Conservation (phyloP, 2,888 invertebrate species). For the Apodemia mormo region DNA sequence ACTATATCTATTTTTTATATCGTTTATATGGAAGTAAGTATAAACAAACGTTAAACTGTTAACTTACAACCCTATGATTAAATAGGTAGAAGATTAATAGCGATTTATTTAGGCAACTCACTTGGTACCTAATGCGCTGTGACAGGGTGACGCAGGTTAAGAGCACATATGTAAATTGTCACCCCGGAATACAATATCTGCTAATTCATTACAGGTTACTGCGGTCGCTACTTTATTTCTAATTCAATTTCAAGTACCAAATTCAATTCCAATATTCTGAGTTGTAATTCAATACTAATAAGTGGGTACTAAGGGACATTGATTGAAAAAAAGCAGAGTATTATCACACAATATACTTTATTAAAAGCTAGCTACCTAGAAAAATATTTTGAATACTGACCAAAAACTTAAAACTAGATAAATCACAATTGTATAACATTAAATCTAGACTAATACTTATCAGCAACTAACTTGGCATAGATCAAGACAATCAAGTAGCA, state of each 20-base stretch:
- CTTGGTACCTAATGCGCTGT: slow-evolving; percentile 21
- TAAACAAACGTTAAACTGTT: slow-evolving; percentile 6
- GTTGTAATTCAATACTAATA: slow-evolving; percentile 20
- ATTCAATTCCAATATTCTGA: slow-evolving; percentile 14
- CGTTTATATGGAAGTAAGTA: no score
- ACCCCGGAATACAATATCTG: slow-evolving; percentile 21
- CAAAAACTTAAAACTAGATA: slow-evolving; percentile 18
- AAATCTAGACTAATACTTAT: slow-evolving; percentile 23
- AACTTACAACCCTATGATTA: slow-evolving; percentile 7
- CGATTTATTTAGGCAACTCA: slow-evolving; percentile 18
- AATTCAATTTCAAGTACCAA: slow-evolving; percentile 20
- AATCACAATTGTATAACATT: slow-evolving; percentile 21
- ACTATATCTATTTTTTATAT: no score
- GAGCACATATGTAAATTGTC: slow-evolving; percentile 20
- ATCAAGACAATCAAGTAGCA: no score
- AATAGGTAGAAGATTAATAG: slow-evolving; percentile 19
- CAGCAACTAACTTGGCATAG: slow-evolving; percentile 23
- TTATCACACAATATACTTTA: slow-evolving; percentile 22
- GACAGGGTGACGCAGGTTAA: slow-evolving; percentile 22
- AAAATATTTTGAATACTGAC: slow-evolving; percentile 22
- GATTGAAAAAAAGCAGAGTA: slow-evolving; percentile 22
- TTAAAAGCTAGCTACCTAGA: slow-evolving; percentile 21
- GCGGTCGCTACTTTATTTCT: slow-evolving; percentile 22
- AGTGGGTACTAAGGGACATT: slow-evolving; percentile 20
- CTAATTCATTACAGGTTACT: slow-evolving; percentile 17